phyloP scores from a whole-genome alignment of 37 sponge, comb jelly and placozoan genomes.

The Ephydatia muelleri region DNA sequence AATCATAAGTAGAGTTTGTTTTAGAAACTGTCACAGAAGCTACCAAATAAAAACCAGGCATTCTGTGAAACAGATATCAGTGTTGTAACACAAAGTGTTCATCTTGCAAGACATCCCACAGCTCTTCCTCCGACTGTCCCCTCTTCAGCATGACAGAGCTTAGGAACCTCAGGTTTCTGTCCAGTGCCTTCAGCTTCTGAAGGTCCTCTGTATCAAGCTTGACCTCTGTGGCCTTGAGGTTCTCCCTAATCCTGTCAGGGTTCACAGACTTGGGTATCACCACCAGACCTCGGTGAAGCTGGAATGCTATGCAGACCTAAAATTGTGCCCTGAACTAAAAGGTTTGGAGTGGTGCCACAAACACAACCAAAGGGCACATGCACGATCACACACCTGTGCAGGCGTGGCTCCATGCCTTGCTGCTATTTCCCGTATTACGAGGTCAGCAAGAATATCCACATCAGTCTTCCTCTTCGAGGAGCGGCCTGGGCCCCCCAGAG shows the following conservation, averaged over 20 bases:
- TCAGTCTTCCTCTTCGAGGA: constrained; percentile 31
- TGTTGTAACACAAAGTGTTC: background rate
- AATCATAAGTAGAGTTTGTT: too few relatives aligned
- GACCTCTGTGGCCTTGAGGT: constrained; percentile 65
- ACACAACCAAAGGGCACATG: background rate
- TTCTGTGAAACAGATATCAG: background rate
- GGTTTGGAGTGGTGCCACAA: background rate
- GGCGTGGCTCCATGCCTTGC: constrained; percentile 57
- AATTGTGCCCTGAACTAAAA: background rate
- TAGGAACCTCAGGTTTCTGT: constrained; percentile 43
- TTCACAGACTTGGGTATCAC: constrained; percentile 88
- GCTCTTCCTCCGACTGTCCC: background rate
- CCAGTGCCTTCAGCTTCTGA: constrained; percentile 41
- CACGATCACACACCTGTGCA: constrained; percentile 75
- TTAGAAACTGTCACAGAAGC: too few relatives aligned
- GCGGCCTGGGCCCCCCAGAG: constrained; percentile 73
- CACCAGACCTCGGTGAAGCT: constrained; percentile 62
- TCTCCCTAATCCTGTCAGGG: constrained; percentile 67
- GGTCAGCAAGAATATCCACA: constrained; percentile 65
- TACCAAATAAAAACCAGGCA: background rate
- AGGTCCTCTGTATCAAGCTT: constrained; percentile 67
- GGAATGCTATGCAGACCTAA: constrained; percentile 64
- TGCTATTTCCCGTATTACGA: constrained; percentile 62
- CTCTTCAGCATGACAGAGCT: background rate
- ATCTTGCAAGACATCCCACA: background rate